These are phyloP conservation scores for Malurus alboscapulatus DNA, from an alignment of 2,113 vertebrate genomes.

Conservation along the genomic window DNA sequence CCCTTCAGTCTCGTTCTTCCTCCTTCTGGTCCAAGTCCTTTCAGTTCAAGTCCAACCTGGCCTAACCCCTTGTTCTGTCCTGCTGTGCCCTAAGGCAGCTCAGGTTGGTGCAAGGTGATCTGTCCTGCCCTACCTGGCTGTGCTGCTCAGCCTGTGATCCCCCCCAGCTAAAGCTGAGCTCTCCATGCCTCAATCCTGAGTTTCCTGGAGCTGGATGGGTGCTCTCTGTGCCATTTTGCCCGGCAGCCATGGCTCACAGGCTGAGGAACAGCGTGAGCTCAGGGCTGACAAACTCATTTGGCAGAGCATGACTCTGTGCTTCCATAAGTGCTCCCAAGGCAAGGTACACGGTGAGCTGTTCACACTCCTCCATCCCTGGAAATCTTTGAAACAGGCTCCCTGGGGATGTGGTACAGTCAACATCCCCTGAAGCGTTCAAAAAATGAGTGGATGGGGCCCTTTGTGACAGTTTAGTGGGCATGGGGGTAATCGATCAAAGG, in stretches of 20 bases:
- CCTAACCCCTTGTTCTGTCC: not conserved
- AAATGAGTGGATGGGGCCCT: not conserved
- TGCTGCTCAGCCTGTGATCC: not conserved
- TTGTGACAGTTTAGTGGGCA: not conserved
- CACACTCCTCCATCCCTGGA: not conserved
- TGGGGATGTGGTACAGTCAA: not conserved
- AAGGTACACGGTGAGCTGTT: not conserved
- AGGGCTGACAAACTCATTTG: not conserved
- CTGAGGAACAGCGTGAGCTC: not conserved
- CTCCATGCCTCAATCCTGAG: not conserved
- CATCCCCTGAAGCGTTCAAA: not conserved
- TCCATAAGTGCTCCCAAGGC: not conserved
- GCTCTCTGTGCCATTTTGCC: not conserved
- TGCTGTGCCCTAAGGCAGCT: not conserved
- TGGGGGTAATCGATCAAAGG: fast-evolving
- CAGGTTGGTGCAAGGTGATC: not conserved
- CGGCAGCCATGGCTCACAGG: not conserved
- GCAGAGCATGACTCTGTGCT: not conserved
- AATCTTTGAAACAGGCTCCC: not conserved
- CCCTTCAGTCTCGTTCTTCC: not conserved
- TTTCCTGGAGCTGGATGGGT: not conserved
- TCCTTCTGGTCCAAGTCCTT: not conserved
- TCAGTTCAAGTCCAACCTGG: not conserved
- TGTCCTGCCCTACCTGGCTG: not conserved
- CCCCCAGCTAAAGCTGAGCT: not conserved